phyloP scores from a whole-genome alignment of 2,888 invertebrate species.

The Camponotus fellah region DNA sequence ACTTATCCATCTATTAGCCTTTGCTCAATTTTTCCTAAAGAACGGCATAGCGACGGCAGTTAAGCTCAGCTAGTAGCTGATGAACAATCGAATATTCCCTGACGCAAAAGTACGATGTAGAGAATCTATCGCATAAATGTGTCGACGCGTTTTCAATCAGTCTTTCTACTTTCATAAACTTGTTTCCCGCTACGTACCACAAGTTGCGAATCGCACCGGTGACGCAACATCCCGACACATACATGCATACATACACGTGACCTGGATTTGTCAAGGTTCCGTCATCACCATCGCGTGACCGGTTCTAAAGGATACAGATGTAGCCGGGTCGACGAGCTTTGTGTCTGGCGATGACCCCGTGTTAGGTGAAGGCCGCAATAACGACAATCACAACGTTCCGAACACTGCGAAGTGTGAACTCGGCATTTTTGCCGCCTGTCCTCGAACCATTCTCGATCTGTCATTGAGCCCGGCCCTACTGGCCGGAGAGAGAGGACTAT shows the following conservation, averaged over 20 bases:
- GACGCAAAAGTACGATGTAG: not conserved
- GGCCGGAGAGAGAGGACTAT: constrained; percentile 77
- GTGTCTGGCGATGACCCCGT: constrained; percentile 49
- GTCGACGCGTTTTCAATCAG: not conserved
- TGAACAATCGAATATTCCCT: not conserved
- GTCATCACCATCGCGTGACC: constrained; percentile 52
- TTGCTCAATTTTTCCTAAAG: not conserved
- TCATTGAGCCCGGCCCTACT: constrained; percentile 79
- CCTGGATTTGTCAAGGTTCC: constrained; percentile 51
- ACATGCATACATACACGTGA: constrained; percentile 27
- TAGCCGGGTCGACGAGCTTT: constrained; percentile 33
- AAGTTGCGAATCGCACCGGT: constrained; percentile 36
- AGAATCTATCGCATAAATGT: not conserved
- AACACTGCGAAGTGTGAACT: constrained; percentile 78
- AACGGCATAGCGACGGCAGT: not conserved
- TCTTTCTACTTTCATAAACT: constrained; percentile 37
- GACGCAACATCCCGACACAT: constrained; percentile 38
- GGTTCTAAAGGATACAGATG: constrained; percentile 55
- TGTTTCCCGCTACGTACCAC: constrained; percentile 12
- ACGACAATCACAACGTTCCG: constrained; percentile 61
- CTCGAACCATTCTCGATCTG: constrained; percentile 82
- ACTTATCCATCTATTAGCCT: not conserved
- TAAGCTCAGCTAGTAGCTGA: not conserved
- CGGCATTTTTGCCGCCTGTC: constrained; percentile 81
- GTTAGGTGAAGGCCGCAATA: constrained; percentile 56